Percentiles rank a stretch among this genome's conserved stretches.
These are phyloP conservation scores for Hystrix cristata DNA, from an alignment of 2,113 vertebrate genomes.

Conservation along the genomic window DNA sequence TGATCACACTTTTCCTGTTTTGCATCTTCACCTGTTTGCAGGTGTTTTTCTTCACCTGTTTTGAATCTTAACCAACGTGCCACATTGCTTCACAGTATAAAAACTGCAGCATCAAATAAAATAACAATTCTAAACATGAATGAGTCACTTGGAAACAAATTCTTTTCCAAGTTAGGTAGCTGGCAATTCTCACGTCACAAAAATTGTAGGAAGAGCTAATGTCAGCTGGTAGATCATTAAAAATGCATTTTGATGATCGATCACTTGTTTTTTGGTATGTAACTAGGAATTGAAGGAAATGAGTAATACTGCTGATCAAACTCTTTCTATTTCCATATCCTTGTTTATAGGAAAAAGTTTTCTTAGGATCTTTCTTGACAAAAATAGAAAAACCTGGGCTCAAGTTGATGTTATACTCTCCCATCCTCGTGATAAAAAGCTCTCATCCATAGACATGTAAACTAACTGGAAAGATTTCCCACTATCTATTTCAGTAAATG, in stretches of 20 bases:
- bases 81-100: neutral
- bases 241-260: slow-evolving; percentile 16
- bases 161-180: neutral
- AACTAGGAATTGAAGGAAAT: slow-evolving; percentile 23
- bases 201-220: neutral
- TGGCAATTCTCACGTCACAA: slow-evolving; percentile 17
- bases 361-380: neutral
- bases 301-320: neutral
- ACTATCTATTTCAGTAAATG: neutral
- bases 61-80: neutral
- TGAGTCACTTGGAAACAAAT: neutral
- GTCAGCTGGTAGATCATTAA: slow-evolving; percentile 7
- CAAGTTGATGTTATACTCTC: neutral
- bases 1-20: neutral
- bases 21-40: neutral
- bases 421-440: neutral
- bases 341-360: slow-evolving; percentile 50
- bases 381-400: neutral
- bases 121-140: neutral
- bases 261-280: neutral
- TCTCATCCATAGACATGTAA: neutral
- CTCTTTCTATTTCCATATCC: neutral
- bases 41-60: neutral
- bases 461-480: neutral
- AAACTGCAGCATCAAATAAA: neutral